Evolutionary conservation across 2,888 invertebrate genomes (phyloP), one percentile per base, ranked within the genome.

Genomic region (Melinaea marsaeus): DNA sequence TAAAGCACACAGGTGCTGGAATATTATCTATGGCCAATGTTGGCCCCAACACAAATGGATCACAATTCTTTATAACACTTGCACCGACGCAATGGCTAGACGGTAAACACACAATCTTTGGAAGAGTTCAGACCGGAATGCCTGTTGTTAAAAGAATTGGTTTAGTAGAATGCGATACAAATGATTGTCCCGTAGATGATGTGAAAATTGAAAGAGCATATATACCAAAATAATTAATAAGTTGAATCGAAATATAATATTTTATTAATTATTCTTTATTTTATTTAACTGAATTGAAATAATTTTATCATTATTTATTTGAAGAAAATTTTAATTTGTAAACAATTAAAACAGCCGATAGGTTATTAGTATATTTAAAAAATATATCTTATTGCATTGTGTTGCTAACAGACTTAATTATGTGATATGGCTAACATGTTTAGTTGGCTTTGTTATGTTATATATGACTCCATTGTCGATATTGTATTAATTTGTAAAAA

Each of bases 11-110:
- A n/a, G 99, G 92, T 32, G 94, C 95, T 33, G 98, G 97, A 0
- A 94, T 98, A 63, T 78, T 98, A 46, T 98, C 98, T 0, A 99
- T 99, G 99, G 99, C 99, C 0, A 99, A 99, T 91, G 95, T 98
- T 32, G 99, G 99, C 0, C 98, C 98, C 0, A 94, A 99, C 78
- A 95, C 97, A 5, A 99, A 99, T 84, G 99, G 99, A 2, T 98
- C 98, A 42, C 99, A 99, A 83, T 99, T 99, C 90, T 99, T 99
- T 76, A 97, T 99, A 57, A 98, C 99, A 0, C 86, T 99, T 66
- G 98, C 96, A 0, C 98, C 99, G 1, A 97, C 98, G 0, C 98
- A 99, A 76, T 99, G 99, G 98, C 91, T 99, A 47, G 99, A 99
- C 90, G 96, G 97, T 11, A 99, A 99, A 83, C 99, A 99, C 85